Evolutionary conservation across 2,888 invertebrate genomes (phyloP), one percentile per base, ranked within the genome.

Genomic region (Candidula unifasciata): DNA sequence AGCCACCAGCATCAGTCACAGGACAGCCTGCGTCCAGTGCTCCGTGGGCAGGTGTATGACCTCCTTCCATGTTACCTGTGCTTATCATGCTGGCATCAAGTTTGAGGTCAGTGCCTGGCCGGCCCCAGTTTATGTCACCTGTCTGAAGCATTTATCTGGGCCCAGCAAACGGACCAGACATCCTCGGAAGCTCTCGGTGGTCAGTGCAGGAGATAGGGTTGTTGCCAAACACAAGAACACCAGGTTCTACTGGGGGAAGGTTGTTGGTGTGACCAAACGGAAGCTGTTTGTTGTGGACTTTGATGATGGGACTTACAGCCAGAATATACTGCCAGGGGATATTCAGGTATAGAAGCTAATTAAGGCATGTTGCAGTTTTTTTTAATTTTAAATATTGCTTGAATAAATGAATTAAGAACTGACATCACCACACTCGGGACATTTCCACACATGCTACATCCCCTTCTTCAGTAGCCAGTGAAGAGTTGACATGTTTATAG

Each of bases 171-270:
- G 8, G 13, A 52, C 74, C 21, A 57, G 81, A 52, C 27, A 73
- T 37, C 80, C 82, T 33, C 83, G 87, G 87, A 84, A 90, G 27
- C 82, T 88, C 21, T 77, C 92, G 68, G 89, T 91, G 30, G 85
- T 95, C 13, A 89, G 90, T 44, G 87, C 91, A 35, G 94, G 94
- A 2, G 93, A 94, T 73, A 86, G 87, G 24, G 95, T 96, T 3
- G 95, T 95, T 94, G 96, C 95, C 0, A 95, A 95, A 88, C 95
- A 96, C 92, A 94, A 94, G 82, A 96, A 95, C 88, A 94, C 94
- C 2, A 94, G 96, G 71, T 96, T 95, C 91, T 95, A 96, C 91
- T 93, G 94, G 86, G 95, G 95, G 24, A 94, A 93, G 85, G 94
- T 96, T 16, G 89, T 93, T 2, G 94, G 94, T 21, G 94, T 95